A percentile compares a stretch with the other conserved stretches of the same genome.
Conservation (phyloP, 2,113 vertebrate species). For the Nycticorax nycticorax region DNA sequence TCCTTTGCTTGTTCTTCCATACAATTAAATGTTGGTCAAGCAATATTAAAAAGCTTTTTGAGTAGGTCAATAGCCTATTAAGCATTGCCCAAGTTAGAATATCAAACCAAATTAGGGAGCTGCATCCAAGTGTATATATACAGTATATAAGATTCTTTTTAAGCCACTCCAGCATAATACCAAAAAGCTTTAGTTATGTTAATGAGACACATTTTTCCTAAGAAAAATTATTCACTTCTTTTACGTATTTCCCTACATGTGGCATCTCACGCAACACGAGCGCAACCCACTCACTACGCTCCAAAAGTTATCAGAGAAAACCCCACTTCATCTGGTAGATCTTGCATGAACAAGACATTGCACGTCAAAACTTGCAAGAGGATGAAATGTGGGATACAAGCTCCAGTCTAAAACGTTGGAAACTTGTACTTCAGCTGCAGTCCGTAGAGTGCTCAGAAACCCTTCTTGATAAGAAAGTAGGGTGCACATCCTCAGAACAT, state of each 20-base stretch:
- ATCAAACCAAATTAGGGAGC: not conserved
- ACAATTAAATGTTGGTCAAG: not conserved
- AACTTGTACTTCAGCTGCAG: not conserved
- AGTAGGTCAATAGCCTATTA: not conserved
- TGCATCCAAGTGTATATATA: not conserved
- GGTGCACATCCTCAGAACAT: not conserved
- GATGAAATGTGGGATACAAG: not conserved
- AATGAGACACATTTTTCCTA: not conserved
- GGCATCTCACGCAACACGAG: not conserved
- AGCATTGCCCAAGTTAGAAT: not conserved
- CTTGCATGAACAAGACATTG: not conserved
- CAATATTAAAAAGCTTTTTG: not conserved
- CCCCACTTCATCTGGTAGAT: not conserved
- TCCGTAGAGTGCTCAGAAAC: not conserved
- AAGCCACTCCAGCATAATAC: not conserved
- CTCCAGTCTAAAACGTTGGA: not conserved
- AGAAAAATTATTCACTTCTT: not conserved
- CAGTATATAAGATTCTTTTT: not conserved
- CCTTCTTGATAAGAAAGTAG: not conserved
- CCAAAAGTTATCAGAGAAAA: not conserved
- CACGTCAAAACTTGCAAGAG: not conserved
- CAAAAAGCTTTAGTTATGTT: not conserved
- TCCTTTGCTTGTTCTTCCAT: not conserved
- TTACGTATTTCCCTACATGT: not conserved
- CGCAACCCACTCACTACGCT: not conserved